Conservation (phyloP, 2,113 vertebrate species). For the Uria lomvia region DNA sequence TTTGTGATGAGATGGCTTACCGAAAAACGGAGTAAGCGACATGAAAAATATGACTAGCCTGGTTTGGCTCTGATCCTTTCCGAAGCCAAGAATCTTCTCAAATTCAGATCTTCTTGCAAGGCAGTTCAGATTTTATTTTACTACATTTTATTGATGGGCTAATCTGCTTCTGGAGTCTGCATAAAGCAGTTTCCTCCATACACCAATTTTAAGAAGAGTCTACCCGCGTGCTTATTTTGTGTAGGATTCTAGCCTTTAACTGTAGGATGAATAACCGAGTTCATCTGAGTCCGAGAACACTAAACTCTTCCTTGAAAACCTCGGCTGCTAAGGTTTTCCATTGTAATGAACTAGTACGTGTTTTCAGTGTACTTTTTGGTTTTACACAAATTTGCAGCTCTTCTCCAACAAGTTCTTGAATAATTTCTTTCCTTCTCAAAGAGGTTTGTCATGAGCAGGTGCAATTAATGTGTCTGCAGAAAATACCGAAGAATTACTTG, state of each 20-base stretch:
- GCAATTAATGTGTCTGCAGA: not conserved
- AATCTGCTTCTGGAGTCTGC: not conserved
- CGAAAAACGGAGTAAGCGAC: not conserved
- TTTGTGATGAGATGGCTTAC: not conserved
- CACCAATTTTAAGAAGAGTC: constrained; percentile 3
- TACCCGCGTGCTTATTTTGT: not conserved
- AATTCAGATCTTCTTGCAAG: not conserved
- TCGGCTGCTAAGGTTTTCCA: not conserved
- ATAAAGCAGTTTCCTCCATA: not conserved
- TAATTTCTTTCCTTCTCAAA: not conserved
- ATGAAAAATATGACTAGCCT: not conserved
- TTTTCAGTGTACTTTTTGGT: not conserved
- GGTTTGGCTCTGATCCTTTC: not conserved
- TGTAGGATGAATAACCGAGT: not conserved
- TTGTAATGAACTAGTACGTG: not conserved
- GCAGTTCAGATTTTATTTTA: not conserved
- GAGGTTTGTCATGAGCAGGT: not conserved
- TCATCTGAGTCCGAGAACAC: not conserved
- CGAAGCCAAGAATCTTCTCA: not conserved
- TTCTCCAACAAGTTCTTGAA: not conserved
- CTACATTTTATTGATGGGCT: not conserved
- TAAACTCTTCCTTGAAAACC: not conserved
- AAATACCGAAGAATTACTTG: not conserved
- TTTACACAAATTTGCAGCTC: not conserved
- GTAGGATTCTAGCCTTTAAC: not conserved